Conservation (phyloP, 2,888 invertebrate species). For the Carpatolechia fugitivella region DNA sequence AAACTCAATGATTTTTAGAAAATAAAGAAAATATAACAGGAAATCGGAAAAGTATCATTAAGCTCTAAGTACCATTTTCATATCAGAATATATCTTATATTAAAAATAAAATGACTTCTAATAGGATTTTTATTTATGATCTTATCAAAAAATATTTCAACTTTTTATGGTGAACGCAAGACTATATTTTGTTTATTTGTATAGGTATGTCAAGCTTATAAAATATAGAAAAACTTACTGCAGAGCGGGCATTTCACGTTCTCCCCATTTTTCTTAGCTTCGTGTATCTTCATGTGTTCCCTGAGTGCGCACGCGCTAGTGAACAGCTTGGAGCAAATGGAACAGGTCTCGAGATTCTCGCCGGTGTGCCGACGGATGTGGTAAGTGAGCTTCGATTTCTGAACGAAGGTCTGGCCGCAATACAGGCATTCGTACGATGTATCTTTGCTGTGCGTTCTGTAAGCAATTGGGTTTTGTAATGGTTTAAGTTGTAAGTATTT, state of each 20-base stretch:
- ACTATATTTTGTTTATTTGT: too few species aligned
- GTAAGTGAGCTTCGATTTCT: slow-evolving; percentile 78
- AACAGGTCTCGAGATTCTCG: slow-evolving; percentile 73
- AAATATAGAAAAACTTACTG: slow-evolving; percentile 53
- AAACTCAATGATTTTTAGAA: too few species aligned
- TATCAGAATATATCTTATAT: too few species aligned
- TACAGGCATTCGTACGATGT: slow-evolving; percentile 69
- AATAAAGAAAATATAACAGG: too few species aligned
- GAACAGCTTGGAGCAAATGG: slow-evolving; percentile 71
- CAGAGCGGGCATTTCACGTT: slow-evolving; percentile 70
- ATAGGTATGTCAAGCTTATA: neutral
- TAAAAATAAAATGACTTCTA: too few species aligned
- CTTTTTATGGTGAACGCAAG: too few species aligned
- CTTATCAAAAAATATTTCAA: too few species aligned
- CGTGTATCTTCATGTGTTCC: slow-evolving; percentile 73
- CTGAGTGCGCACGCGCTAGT: slow-evolving; percentile 75
- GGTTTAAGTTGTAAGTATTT: too few species aligned
- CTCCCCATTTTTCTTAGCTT: slow-evolving; percentile 51
- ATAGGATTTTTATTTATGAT: too few species aligned
- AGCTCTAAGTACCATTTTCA: too few species aligned
- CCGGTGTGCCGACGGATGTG: slow-evolving; percentile 79
- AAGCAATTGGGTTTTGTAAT: slow-evolving; percentile 19
- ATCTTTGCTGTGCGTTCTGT: slow-evolving; percentile 70
- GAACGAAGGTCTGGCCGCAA: slow-evolving; percentile 77
- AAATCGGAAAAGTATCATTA: too few species aligned